phyloP scores from a whole-genome alignment of 1,140 invertebrate genomes.

The Papilio machaon region DNA sequence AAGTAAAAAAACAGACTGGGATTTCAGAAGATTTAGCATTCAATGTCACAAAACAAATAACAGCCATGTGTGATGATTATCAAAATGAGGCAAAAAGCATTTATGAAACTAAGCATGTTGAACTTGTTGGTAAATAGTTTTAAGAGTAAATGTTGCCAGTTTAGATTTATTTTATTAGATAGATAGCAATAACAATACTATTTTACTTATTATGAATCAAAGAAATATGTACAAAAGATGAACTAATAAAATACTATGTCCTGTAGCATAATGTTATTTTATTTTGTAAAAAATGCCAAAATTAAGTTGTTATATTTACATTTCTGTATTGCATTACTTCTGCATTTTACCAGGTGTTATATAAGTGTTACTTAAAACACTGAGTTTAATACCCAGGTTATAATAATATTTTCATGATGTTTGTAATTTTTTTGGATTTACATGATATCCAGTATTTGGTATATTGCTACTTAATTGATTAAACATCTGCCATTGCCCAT shows the following conservation, averaged over 20 bases:
- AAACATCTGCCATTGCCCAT: too few relatives aligned
- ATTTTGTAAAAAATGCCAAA: neutral
- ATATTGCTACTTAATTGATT: too few relatives aligned
- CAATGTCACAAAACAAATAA: slow-evolving; percentile 86
- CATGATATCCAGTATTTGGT: too few relatives aligned
- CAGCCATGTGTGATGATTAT: slow-evolving; percentile 85
- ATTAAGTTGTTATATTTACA: too few relatives aligned
- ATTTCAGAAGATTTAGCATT: slow-evolving; percentile 86
- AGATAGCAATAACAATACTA: neutral
- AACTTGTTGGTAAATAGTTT: slow-evolving; percentile 84
- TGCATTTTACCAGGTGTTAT: too few relatives aligned
- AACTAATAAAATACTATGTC: neutral
- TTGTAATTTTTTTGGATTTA: too few relatives aligned
- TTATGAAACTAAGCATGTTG: slow-evolving; percentile 86
- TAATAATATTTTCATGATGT: too few relatives aligned
- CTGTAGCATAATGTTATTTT: neutral
- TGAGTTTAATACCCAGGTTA: too few relatives aligned
- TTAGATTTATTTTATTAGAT: slow-evolving; percentile 15
- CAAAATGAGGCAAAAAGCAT: slow-evolving; percentile 86
- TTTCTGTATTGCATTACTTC: too few relatives aligned
- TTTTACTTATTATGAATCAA: slow-evolving; percentile 25
- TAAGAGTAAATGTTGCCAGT: slow-evolving; percentile 39
- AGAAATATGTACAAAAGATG: neutral
- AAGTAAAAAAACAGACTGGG: slow-evolving; percentile 85
- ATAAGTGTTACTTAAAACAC: too few relatives aligned